Conservation (phyloP, 1,140 invertebrate species). For the Chymomyza costata region DNA sequence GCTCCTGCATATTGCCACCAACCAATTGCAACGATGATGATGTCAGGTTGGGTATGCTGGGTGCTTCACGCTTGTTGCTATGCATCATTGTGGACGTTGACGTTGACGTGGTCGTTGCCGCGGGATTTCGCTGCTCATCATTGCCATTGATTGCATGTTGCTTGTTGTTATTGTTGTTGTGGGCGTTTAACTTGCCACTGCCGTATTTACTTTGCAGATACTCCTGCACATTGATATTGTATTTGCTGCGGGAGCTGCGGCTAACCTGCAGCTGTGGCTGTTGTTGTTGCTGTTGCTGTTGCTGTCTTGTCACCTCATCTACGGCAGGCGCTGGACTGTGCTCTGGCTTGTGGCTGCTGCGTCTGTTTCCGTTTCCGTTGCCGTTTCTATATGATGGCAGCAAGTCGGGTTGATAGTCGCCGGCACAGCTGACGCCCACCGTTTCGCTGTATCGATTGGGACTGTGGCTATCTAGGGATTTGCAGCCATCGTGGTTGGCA, state of each 20-base stretch:
- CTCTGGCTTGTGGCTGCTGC: neutral
- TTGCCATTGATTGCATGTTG: neutral
- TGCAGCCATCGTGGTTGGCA: neutral
- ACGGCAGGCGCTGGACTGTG: neutral
- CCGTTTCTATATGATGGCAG: conserved; percentile 28
- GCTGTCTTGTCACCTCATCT: conserved; percentile 3
- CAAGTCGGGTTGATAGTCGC: conserved; percentile 42
- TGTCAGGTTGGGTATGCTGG: conserved; percentile 11
- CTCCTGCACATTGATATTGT: conserved; percentile 51
- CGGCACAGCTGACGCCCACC: conserved; percentile 9
- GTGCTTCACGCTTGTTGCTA: conserved; percentile 5
- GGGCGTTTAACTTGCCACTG: neutral
- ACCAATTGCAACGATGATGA: conserved; percentile 15
- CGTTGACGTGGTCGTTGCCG: conserved; percentile 6
- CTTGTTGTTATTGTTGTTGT: conserved; percentile 9
- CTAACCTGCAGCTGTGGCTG: conserved; percentile 12
- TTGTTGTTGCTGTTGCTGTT: conserved; percentile 13
- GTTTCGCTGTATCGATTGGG: conserved; percentile 1
- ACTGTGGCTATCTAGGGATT: neutral
- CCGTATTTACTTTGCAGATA: conserved; percentile 49
- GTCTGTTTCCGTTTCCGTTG: neutral
- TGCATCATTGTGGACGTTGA: conserved; percentile 9
- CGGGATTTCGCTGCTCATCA: neutral
- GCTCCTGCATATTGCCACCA: conserved; percentile 3
- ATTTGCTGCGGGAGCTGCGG: conserved; percentile 41